Evolutionary conservation across 92 coral and sea anemone species (phyloP), one percentile per base, ranked within the genome.

Genomic region (Palythoa grandiflora): DNA sequence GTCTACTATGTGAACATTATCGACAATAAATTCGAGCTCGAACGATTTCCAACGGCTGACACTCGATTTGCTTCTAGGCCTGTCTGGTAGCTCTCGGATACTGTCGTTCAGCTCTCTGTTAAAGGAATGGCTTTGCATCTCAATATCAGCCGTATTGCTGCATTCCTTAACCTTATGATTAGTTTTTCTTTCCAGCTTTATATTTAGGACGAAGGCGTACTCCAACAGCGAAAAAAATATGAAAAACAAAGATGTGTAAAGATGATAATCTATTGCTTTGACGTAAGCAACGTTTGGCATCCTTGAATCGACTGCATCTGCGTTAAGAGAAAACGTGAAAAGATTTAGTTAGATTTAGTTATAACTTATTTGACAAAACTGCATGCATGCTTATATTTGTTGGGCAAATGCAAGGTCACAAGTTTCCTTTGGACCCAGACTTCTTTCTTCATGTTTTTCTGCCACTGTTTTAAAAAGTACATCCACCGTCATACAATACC

Each of bases 201-300:
- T 81, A 16, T 81, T 81, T 7, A 81, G 75, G 47, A 81, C 86
- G 21, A 81, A 65, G 20, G 86, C 86, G 19, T 81, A 81, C 66
- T 81, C 86, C 7, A 68, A 8, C 86, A 81, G 86, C 11, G 86
- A 19, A 16, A 66, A 66, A 81, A 47, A 81, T 47, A 81, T 81
- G 57, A 81, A 66, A 20, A 81, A 55, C 75, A 81, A 21, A 14
- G 86, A 81, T n/a, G 76, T 63, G 44, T 81, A 81, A 1, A 81
- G 73, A 13, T 81, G 86, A 35, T 65, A 65, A 14, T 81, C 86
- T 44, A 81, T 81, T 7, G 86, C 86, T 63, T 81, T 81, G 14
- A 81, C 61, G 47, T 81, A 81, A 17, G 86, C 75, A 9, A 81
- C 50, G 44, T 81, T 81, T 9, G 86, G 86, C 86, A 81, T 81